Percentiles rank a stretch among this genome's conserved stretches.
phyloP scores from a whole-genome alignment of 2,888 invertebrate genomes.

The Pollenia angustigena region DNA sequence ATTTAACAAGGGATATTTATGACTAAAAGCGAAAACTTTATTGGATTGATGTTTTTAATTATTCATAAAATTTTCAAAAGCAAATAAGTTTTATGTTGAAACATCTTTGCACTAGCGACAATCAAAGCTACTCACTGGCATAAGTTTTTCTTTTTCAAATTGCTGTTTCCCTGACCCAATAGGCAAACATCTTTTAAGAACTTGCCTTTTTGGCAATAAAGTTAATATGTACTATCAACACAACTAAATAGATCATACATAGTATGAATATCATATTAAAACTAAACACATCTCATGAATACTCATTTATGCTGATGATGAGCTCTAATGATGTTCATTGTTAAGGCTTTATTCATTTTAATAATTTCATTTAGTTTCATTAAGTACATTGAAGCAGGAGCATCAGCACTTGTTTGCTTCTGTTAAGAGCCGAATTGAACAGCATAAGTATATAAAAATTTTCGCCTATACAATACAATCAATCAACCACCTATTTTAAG shows the following conservation, averaged over 20 bases:
- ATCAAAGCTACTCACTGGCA: too few relatives aligned
- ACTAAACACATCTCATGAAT: constrained; percentile 18
- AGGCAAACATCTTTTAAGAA: background rate
- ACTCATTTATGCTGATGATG: constrained; percentile 4
- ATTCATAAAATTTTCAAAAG: too few relatives aligned
- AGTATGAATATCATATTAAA: constrained; percentile 37
- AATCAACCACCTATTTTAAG: background rate
- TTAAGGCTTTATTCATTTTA: background rate
- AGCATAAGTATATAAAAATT: background rate
- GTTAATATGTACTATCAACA: constrained; percentile 9
- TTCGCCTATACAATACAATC: background rate
- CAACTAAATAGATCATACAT: constrained; percentile 13
- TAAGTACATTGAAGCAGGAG: background rate
- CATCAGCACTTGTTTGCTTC: background rate
- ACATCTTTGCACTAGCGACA: too few relatives aligned
- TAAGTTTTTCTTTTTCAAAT: too few relatives aligned
- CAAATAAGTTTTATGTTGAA: too few relatives aligned
- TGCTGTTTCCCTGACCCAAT: background rate
- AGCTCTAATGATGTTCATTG: constrained; percentile 5
- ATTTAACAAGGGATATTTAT: too few relatives aligned
- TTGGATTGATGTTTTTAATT: too few relatives aligned
- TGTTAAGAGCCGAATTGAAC: too few relatives aligned
- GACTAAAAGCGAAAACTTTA: too few relatives aligned
- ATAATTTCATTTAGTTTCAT: constrained; percentile 10
- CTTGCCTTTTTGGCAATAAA: constrained; percentile 21